A percentile compares a stretch with the other conserved stretches of the same genome.
These are phyloP conservation scores for Athene cunicularia DNA, from an alignment of 2,113 vertebrate species.

Conservation along the genomic window DNA sequence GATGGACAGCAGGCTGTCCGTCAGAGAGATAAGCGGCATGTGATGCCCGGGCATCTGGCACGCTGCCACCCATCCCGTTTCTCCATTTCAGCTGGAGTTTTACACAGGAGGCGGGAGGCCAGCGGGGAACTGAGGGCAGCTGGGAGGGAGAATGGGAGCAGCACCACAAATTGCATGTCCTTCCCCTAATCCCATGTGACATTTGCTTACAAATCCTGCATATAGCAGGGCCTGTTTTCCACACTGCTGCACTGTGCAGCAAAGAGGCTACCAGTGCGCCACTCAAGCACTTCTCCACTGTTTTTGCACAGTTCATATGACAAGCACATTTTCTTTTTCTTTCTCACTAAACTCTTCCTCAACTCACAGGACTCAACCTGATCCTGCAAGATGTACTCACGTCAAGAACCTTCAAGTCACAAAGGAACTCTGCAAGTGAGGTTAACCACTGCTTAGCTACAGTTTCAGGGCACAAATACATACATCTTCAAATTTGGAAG, in stretches of 20 bases:
- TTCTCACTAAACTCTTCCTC: neutral
- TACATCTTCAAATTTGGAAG: neutral
- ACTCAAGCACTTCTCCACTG: neutral
- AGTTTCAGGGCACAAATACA: neutral
- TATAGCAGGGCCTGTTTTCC: slow-evolving; percentile 2
- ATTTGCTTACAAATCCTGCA: neutral
- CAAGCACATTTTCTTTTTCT: neutral
- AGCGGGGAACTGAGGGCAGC: neutral
- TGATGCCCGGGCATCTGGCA: neutral
- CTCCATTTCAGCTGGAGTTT: slow-evolving; percentile 33
- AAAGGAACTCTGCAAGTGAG: neutral
- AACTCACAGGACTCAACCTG: neutral
- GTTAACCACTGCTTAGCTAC: neutral
- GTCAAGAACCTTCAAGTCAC: neutral
- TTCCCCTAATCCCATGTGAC: slow-evolving; percentile 31
- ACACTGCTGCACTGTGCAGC: neutral
- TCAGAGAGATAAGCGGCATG: neutral
- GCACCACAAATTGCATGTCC: neutral
- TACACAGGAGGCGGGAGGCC: neutral
- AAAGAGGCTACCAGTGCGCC: neutral
- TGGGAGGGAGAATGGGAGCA: neutral
- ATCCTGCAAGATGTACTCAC: neutral
- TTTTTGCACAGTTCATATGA: neutral
- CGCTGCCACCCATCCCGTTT: neutral
- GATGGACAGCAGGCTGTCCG: neutral